These are phyloP conservation scores for Trachythela sp. DNA, from an alignment of 64 coral and sea anemone species.

Conservation along the genomic window DNA sequence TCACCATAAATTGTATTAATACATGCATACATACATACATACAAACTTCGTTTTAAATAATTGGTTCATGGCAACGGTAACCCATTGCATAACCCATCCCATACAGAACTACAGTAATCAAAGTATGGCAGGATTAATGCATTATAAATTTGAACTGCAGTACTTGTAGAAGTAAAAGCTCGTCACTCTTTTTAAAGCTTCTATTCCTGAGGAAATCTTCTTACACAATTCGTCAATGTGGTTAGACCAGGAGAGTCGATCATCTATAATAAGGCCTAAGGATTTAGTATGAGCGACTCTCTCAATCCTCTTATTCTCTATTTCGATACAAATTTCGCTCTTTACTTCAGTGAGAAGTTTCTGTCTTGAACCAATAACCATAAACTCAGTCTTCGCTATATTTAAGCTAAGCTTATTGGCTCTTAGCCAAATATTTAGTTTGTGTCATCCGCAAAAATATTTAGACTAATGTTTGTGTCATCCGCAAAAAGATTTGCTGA, in stretches of 20 bases:
- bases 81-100: neutral
- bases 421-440: neutral
- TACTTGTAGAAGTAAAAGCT: neutral
- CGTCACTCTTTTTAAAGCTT: neutral
- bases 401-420: neutral
- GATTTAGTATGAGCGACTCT: neutral
- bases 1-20: no score
- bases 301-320: neutral
- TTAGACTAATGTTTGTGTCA: neutral
- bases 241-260: neutral
- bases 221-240: neutral
- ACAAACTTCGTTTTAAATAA: neutral
- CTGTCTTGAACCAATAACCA: neutral
- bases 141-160: neutral
- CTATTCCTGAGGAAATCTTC: neutral
- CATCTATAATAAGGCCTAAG: neutral
- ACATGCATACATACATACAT: neutral
- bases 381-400: neutral
- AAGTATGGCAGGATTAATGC: neutral
- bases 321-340: neutral
- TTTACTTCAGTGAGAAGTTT: neutral
- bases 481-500: neutral
- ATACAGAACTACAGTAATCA: no score
- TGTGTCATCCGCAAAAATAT: neutral
- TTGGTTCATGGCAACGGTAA: neutral